These are phyloP conservation scores for Drosophila peninsularis DNA, from an alignment of 2,888 invertebrate species.

Conservation along the genomic window DNA sequence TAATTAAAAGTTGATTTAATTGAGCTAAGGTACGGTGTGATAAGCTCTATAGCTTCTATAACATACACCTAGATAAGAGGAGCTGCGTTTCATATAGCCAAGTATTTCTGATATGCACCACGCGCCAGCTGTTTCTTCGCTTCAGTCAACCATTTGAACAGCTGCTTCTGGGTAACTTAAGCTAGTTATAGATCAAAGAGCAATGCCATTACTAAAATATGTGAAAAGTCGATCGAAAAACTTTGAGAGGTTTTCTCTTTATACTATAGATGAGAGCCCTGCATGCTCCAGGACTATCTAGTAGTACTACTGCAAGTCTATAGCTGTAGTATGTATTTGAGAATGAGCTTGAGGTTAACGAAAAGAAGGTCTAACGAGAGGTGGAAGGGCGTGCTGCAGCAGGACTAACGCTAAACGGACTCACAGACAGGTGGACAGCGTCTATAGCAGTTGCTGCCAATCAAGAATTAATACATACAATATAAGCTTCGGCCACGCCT, in stretches of 20 bases:
- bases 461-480: background rate
- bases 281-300: too few relatives aligned
- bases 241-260: background rate
- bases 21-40: background rate
- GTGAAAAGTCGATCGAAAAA: background rate
- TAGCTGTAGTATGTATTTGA: too few relatives aligned
- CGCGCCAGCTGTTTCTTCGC: background rate
- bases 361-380: too few relatives aligned
- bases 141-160: background rate
- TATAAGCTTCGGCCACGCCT: background rate
- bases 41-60: background rate
- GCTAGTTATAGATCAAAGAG: background rate
- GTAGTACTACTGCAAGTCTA: too few relatives aligned
- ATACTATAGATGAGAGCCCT: too few relatives aligned
- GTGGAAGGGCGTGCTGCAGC: too few relatives aligned
- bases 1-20: slow-evolving; percentile 8
- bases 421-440: too few relatives aligned
- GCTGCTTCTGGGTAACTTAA: background rate
- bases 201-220: background rate
- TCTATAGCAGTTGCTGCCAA: background rate
- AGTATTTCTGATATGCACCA: background rate
- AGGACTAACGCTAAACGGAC: background rate
- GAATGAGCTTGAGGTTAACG: too few relatives aligned
- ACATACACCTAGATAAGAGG: background rate
- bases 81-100: background rate